Base-by-base conservation (phyloP, 2,113 vertebrate species). In the Podiceps cristatus region DNA sequence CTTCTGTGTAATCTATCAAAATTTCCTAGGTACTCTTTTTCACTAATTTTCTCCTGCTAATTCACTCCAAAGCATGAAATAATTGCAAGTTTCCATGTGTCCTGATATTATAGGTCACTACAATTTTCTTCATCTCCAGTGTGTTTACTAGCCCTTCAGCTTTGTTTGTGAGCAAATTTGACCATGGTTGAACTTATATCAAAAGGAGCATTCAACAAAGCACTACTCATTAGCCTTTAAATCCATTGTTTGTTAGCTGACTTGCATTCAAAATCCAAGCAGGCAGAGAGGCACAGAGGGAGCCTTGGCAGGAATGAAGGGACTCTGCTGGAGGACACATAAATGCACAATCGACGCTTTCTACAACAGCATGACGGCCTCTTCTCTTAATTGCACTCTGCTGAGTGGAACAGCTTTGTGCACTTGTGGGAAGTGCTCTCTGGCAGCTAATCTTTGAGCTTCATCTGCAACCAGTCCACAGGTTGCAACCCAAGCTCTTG, bases 281-380 rank as follows among this genome's bases (percentile, higher is more conserved):
- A 90, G 24, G 50, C 75, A 88, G 71, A 62, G 78, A 25, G 73
- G 72, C 79, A 86, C 85, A 74, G 33, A 62, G 75, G 50, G 67
- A 96, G 64, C 68, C 82, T 83, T 92, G 94, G 94, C 95, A 95
- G 86, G 86, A 66, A 3, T 22, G 52, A 47, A 20, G 93, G 50
- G 63, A 2, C 83, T 62, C 71, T 92, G 69, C 79, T 40, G 22
- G 52, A 84, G 33, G 14, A 81, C 68, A 75, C 60, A 44, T 92
- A 90, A 87, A 92, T 92, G 72, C 72, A 95, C 86, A 78, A 53
- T 56, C 37, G 58, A 68, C 0, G 22, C 62, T 89, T 89, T 82
- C 86, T 60, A 35, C 76, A 63, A 2, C 82, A 81, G 79, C 76
- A 49, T 3, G 16, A 60, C 0, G 1, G 37, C 44, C 80, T 87